phyloP scores from a whole-genome alignment of 1,140 invertebrate genomes.

The Adoxophyes honmai region DNA sequence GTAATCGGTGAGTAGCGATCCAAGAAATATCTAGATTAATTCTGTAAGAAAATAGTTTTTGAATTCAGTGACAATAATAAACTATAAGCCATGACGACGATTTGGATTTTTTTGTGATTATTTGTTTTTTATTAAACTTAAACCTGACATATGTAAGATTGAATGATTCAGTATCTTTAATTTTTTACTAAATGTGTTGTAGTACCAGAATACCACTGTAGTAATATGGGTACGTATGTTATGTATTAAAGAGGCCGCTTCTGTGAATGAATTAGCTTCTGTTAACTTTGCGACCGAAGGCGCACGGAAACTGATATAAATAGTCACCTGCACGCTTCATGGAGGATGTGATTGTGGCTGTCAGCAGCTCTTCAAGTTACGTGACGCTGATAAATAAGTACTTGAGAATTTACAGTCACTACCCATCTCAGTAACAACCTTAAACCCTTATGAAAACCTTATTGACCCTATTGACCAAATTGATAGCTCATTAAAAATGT shows the following conservation, averaged over 20 bases:
- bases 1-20: background rate
- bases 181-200: background rate
- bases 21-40: background rate
- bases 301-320: conserved; percentile 6
- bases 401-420: no score
- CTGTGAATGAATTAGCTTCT: conserved; percentile 9
- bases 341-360: background rate
- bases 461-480: no score
- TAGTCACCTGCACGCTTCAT: background rate
- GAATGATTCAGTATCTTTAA: no score
- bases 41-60: background rate
- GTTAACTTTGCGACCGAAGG: conserved; percentile 1
- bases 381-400: background rate
- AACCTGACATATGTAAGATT: no score
- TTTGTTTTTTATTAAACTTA: background rate
- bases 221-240: background rate
- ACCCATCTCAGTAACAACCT: no score
- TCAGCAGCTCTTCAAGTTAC: background rate
- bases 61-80: background rate
- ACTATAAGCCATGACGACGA: background rate
- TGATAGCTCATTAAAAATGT: no score
- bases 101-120: conserved; percentile 1
- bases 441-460: no score
- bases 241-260: background rate
- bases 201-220: background rate